A percentile compares a stretch with the other conserved stretches of the same genome.
phyloP scores from a whole-genome alignment of 1,140 invertebrate species.

The Epicauta chinensis region DNA sequence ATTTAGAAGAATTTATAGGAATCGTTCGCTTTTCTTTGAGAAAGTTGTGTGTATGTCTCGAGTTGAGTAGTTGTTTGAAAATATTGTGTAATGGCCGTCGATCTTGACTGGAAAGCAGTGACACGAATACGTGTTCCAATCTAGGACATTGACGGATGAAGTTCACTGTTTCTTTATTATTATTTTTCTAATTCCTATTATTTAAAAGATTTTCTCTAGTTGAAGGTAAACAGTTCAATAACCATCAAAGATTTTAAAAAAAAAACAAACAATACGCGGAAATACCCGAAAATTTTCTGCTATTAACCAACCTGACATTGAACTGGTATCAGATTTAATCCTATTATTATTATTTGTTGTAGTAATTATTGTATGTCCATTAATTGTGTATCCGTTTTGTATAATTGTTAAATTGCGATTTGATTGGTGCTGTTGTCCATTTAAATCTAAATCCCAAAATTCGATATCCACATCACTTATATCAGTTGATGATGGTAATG shows the following conservation, averaged over 20 bases:
- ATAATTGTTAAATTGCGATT: conserved; percentile 33
- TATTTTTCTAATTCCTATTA: background rate
- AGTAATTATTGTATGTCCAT: conserved; percentile 37
- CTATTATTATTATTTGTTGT: conserved; percentile 14
- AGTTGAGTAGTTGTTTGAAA: conserved; percentile 4
- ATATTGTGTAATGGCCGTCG: conserved; percentile 9
- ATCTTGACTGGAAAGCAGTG: conserved; percentile 17
- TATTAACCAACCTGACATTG: conserved; percentile 44
- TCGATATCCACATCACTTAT: conserved; percentile 69
- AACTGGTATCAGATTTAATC: conserved; percentile 42
- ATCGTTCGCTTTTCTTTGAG: conserved; percentile 14
- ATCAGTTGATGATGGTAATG: conserved; percentile 53
- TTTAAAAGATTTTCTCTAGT: background rate
- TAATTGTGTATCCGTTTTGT: conserved; percentile 34
- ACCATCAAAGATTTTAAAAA: background rate
- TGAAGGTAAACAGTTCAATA: background rate
- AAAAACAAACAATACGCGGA: background rate
- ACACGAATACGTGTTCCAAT: conserved; percentile 16
- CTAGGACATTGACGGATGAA: conserved; percentile 3
- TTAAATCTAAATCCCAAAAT: conserved; percentile 62
- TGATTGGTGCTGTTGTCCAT: too few relatives aligned
- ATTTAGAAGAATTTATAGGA: too few relatives aligned
- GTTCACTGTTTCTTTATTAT: background rate
- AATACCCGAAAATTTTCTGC: background rate
- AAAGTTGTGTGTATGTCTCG: background rate